Conservation (phyloP, 2,113 vertebrate species). For the Silurus asotus region DNA sequence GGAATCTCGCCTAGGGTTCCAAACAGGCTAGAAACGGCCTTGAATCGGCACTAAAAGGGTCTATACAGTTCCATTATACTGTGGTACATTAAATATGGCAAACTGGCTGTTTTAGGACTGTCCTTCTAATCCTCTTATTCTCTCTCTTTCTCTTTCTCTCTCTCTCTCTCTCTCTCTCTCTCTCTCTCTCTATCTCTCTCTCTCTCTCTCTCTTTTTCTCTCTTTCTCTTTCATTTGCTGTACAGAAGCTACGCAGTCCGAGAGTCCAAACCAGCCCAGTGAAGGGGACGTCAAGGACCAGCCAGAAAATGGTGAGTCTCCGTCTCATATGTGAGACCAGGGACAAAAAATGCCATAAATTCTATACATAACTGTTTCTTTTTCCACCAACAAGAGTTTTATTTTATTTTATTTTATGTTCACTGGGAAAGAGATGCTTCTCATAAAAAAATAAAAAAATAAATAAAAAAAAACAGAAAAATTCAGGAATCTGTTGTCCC, state of each 20-base stretch:
- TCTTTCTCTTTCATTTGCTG: constrained; percentile 29
- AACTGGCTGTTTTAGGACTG: background rate
- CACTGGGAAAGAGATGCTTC: background rate
- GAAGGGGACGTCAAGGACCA: constrained; percentile 98
- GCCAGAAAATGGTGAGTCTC: constrained; percentile 93
- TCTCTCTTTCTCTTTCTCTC: background rate
- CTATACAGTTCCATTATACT: background rate
- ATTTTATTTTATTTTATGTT: no score
- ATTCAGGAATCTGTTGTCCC: background rate
- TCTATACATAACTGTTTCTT: background rate
- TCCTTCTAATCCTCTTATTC: background rate
- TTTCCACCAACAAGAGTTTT: background rate
- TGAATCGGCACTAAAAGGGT: background rate
- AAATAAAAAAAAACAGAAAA: background rate
- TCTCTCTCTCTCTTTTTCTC: constrained; percentile 9
- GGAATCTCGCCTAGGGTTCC: no score
- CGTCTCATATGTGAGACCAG: constrained; percentile 20
- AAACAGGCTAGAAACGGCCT: no score
- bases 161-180: constrained; percentile 46
- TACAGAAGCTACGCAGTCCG: constrained; percentile 92
- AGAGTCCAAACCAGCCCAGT: constrained; percentile 95
- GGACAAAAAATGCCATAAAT: background rate
- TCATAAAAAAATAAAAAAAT: background rate
- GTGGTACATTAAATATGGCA: constrained; percentile 13
- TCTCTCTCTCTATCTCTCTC: background rate